Conservation (phyloP, 2,888 invertebrate genomes). For the Euphydryas editha region DNA sequence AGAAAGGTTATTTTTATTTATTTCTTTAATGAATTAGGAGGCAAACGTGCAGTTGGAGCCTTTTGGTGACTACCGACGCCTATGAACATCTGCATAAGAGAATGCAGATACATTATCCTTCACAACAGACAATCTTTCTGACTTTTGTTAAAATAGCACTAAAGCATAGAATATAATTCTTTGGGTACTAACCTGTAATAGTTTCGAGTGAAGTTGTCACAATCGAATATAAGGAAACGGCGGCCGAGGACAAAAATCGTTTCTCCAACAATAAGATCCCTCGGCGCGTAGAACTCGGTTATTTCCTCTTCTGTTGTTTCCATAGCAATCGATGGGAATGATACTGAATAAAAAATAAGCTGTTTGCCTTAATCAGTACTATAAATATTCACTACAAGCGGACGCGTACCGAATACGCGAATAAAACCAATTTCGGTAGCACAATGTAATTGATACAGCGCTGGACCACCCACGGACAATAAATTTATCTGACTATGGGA, state of each 20-base stretch:
- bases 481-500: not conserved
- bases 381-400: conserved; percentile 22
- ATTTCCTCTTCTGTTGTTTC: conserved; percentile 89
- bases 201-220: conserved; percentile 90
- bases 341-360: conserved; percentile 59
- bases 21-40: no score
- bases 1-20: no score
- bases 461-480: not conserved
- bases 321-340: conserved; percentile 86
- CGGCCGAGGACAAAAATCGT: conserved; percentile 88
- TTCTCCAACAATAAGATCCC: conserved; percentile 89
- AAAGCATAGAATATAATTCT: not conserved
- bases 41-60: no score
- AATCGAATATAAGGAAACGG: conserved; percentile 89
- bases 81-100: no score
- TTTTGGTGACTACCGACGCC: no score
- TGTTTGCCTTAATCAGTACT: conserved; percentile 23
- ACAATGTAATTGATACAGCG: conserved; percentile 4
- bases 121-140: no score
- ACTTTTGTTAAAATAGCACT: not conserved
- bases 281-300: conserved; percentile 90
- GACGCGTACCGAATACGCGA: not conserved
- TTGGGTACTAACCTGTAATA: conserved; percentile 84
- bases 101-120: no score
- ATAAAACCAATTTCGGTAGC: conserved; percentile 16